Conservation (phyloP, 2,888 invertebrate genomes). For the Spodoptera picta region DNA sequence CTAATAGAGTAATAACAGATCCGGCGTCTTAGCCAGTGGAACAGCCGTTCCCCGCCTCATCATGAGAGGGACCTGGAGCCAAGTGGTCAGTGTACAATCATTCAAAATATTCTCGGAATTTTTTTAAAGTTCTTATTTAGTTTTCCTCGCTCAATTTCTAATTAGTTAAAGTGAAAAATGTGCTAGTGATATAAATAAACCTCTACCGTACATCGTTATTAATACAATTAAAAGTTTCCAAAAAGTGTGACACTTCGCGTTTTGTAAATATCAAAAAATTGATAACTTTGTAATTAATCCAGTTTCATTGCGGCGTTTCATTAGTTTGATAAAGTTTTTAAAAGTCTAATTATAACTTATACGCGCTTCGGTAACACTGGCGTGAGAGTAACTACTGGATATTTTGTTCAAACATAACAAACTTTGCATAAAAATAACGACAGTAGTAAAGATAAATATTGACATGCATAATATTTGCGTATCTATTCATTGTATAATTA, state of each 20-base stretch:
- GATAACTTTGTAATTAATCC: constrained; percentile 2
- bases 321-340: constrained; percentile 11
- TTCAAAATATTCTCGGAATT: constrained; percentile 39
- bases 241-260: constrained; percentile 7
- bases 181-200: constrained; percentile 24
- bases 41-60: constrained; percentile 81
- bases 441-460: constrained; percentile 56
- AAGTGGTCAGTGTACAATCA: constrained; percentile 87
- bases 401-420: constrained; percentile 4
- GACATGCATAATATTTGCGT: constrained; percentile 31
- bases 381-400: constrained; percentile 2
- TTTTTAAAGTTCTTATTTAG: constrained; percentile 6
- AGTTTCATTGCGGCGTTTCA: constrained; percentile 2
- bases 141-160: neutral
- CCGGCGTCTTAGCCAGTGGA: constrained; percentile 78
- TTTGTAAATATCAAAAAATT: neutral
- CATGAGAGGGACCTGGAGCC: constrained; percentile 90
- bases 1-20: constrained; percentile 81
- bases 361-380: constrained; percentile 6
- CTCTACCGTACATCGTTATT: neutral
- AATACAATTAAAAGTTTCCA: neutral
- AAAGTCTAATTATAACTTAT: constrained; percentile 5
- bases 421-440: constrained; percentile 32
- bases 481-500: constrained; percentile 26
- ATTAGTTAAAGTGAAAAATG: constrained; percentile 32